A percentile compares a stretch with the other conserved stretches of the same genome.
These are phyloP conservation scores for Nesogale talazaci DNA, from an alignment of 2,113 vertebrate species.

Conservation along the genomic window DNA sequence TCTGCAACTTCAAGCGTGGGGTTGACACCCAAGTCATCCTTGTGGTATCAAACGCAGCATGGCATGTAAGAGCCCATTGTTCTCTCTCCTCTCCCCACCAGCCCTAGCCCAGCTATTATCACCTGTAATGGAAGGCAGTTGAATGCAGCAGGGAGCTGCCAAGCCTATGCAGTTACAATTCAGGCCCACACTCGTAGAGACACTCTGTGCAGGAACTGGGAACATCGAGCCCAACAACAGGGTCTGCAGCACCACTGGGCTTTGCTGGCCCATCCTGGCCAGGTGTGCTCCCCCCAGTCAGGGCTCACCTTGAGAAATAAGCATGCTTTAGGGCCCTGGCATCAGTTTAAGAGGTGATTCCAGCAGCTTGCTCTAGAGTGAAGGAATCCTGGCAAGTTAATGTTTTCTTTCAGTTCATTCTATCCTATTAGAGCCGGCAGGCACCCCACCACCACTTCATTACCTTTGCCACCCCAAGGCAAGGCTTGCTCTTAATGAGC, in stretches of 20 bases:
- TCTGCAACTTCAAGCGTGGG: not conserved
- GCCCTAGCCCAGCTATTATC: not conserved
- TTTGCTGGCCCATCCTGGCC: not conserved
- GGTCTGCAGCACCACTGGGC: not conserved
- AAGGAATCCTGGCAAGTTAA: conserved; percentile 85
- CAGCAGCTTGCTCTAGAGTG: conserved; percentile 74
- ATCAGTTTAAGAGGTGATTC: conserved; percentile 63
- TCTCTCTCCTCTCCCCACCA: not conserved
- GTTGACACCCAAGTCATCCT: not conserved
- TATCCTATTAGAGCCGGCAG: conserved; percentile 84
- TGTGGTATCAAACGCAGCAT: not conserved
- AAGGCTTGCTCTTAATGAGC: conserved; percentile 79
- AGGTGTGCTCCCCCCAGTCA: not conserved
- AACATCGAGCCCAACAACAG: not conserved
- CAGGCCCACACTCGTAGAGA: not conserved
- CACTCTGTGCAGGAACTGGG: not conserved
- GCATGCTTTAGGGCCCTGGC: conserved; percentile 80
- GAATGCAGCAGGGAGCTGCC: not conserved
- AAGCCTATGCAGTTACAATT: not conserved
- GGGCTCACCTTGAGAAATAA: not conserved
- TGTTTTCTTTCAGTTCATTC: conserved; percentile 84
- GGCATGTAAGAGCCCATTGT: not conserved
- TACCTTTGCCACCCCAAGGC: conserved; percentile 82
- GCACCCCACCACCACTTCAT: conserved; percentile 83
- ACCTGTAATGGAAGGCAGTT: accelerated